Base-by-base conservation (phyloP, 1,140 invertebrate genomes). In the Hyles vespertilio region DNA sequence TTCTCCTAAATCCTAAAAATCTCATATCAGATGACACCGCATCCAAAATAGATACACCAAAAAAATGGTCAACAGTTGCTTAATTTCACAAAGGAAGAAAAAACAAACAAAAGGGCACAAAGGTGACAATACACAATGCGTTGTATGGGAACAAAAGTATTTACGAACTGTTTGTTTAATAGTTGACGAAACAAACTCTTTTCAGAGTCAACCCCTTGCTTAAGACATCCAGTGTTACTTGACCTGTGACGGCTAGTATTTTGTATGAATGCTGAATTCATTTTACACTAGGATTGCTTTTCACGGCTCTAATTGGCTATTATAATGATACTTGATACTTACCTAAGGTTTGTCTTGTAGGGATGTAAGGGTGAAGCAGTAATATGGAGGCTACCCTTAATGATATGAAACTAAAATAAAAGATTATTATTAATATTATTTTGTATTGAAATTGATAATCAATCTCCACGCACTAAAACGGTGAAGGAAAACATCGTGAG, bases 91-190 rank as follows among this genome's bases (percentile, higher is more conserved):
- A 40, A 40, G 8, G 8, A 49, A 22, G 11, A 67, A 73, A 80
- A 80, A 77, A 74, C 63, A 67, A 86, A 77, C 22, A 22, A 79
- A 79, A 70, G 70, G 70, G 57, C 71, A 84, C 72, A 85, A 79
- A 83, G 77, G 74, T 87, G 75, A 87, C 84, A 87, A 85, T 81
- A 67, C 56, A 87, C 84, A 87, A 87, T 79, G 61, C 72, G 56
- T 32, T 46, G 78, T 83, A 84, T 83, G 81, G 75, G 77, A 80
- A 87, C 80, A 87, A 87, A 84, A 82, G 71, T 79, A 57, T 65
- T 72, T 81, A 84, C 77, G 73, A 66, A 82, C 83, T 87, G 84
- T 87, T 84, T 87, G 84, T 83, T 83, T 85, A 70, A 78, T 67
- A 87, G 80, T 75, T 83, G 81, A 82, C 78, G 72, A 81, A 87